Percentiles rank a stretch among this genome's conserved stretches.
These are phyloP conservation scores for Oreochromis grahami DNA, from an alignment of 2,797 vertebrate species.

Conservation along the genomic window DNA sequence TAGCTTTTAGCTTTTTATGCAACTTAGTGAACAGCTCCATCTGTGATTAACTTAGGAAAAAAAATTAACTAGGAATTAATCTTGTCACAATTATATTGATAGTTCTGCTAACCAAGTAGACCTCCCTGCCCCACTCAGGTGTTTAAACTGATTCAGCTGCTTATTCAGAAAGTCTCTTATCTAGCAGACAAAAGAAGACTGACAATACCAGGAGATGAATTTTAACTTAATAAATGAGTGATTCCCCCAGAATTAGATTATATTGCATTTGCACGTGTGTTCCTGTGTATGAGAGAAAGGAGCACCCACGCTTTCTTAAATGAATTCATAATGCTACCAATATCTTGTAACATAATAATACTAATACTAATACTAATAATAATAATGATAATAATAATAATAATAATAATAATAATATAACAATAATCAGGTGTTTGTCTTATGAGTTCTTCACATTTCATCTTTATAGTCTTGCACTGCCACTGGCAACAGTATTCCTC, in stretches of 20 bases:
- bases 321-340: background rate
- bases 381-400: background rate
- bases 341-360: background rate
- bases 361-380: no score
- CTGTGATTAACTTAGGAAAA: background rate
- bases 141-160: background rate
- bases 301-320: background rate
- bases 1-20: background rate
- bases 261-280: background rate
- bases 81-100: background rate
- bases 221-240: background rate
- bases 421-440: background rate
- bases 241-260: background rate
- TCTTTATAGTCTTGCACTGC: background rate
- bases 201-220: background rate
- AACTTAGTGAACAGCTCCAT: background rate
- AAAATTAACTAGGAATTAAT: background rate
- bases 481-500: background rate
- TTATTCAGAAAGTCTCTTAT: background rate
- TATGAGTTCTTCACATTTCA: background rate
- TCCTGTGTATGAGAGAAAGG: background rate
- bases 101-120: background rate
- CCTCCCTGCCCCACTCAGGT: background rate
- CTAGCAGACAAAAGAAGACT: background rate
- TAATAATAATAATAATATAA: background rate